These are phyloP conservation scores for Gibbula magus DNA, from an alignment of 2,888 invertebrate species.

Conservation along the genomic window DNA sequence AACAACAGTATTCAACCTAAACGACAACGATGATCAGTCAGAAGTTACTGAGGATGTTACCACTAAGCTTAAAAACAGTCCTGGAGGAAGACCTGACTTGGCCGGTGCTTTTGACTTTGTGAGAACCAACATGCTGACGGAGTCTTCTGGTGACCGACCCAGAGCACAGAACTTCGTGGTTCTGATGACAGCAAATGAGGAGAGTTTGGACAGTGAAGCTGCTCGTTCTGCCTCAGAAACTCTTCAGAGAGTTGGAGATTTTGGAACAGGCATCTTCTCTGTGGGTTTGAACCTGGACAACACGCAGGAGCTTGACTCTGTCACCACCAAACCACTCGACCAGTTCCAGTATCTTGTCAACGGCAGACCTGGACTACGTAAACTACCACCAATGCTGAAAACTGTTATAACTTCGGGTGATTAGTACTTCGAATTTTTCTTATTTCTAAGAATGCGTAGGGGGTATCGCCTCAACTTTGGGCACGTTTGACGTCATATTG, in stretches of 20 bases:
- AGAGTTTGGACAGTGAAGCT: conserved; percentile 35
- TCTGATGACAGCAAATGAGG: conserved; percentile 56
- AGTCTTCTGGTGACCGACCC: conserved; percentile 56
- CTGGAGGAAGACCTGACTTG: conserved; percentile 55
- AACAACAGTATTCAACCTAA: conserved; percentile 47
- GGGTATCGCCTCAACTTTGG: no score
- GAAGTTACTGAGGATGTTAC: conserved; percentile 35
- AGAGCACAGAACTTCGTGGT: conserved; percentile 60
- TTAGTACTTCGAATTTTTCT: no score
- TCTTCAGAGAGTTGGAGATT: background rate
- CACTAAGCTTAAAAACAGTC: background rate
- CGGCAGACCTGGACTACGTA: conserved; percentile 42
- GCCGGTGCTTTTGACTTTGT: conserved; percentile 58
- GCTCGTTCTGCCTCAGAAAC: no score
- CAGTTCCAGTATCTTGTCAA: conserved; percentile 45
- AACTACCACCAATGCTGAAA: conserved; percentile 38
- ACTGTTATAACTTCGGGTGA: no score
- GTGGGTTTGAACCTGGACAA: conserved; percentile 57
- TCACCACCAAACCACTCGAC: conserved; percentile 52
- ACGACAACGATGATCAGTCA: conserved; percentile 42
- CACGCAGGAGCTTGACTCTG: conserved; percentile 49
- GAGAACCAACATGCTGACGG: conserved; percentile 53
- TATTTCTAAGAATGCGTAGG: no score
- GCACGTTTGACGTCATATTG: no score
- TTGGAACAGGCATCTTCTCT: conserved; percentile 56